Percentiles rank a stretch among this genome's conserved stretches.
Evolutionary conservation across 2,113 vertebrate genomes (phyloP).

Genomic region (Panthera leo): DNA sequence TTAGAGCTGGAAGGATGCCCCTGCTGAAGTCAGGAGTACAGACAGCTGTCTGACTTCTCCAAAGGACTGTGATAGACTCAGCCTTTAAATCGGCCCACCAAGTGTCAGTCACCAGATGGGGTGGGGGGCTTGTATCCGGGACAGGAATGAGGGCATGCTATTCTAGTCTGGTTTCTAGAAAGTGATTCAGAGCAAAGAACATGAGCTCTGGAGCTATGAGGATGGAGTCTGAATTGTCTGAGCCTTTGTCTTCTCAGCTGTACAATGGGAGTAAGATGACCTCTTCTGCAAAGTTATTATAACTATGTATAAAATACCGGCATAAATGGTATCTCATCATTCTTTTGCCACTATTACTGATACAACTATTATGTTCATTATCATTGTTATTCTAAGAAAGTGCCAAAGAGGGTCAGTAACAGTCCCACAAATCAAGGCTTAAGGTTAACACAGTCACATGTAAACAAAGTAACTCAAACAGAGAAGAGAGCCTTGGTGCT

Average conservation of each 20-base stretch:
- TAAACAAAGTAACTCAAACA: background rate
- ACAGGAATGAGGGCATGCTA: background rate
- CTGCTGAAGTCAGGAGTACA: background rate
- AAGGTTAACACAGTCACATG: background rate
- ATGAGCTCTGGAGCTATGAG: background rate
- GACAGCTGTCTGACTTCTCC: background rate
- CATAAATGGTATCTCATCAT: background rate
- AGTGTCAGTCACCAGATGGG: background rate
- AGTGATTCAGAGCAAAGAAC: background rate
- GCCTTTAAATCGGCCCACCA: background rate
- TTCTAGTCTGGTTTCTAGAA: background rate
- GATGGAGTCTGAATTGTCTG: background rate
- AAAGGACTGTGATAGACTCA: background rate
- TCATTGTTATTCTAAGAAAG: background rate
- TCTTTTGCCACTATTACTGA: background rate
- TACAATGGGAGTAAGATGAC: background rate
- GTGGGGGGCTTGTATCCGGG: background rate
- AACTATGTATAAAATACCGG: background rate
- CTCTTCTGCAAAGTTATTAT: background rate
- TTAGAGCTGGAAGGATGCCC: background rate
- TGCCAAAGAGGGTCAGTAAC: background rate
- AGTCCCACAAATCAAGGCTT: background rate
- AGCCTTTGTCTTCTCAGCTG: background rate
- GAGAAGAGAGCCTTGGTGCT: background rate
- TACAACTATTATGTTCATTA: background rate